Evolutionary conservation across 2,888 invertebrate genomes (phyloP), one percentile per base, ranked within the genome.

Genomic region (Lasioglossum calceatum): DNA sequence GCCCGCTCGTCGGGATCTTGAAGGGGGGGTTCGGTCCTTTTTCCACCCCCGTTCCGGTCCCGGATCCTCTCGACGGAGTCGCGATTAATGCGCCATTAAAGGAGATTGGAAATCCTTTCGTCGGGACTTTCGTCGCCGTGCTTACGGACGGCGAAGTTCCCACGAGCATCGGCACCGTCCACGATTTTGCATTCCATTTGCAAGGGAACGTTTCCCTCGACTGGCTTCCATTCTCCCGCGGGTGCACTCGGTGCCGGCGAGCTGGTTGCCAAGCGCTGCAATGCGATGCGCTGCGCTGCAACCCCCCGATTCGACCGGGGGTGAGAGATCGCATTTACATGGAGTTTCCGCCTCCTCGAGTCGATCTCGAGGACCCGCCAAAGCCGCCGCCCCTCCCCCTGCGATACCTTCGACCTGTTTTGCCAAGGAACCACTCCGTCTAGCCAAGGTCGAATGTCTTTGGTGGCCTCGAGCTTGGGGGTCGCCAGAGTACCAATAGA

Each of bases 31-130:
- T 70, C 64, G 64, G 54, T 42, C 70, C 79, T n/a, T 70, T 74
- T 76, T 70, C 82, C 47, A 64, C 76, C 27, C 77, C 77, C 47
- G n/a, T 23, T 47, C 27, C 58, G 70, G 36, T 39, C 14, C 73
- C 50, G 70, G 81, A 70, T 77, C 47, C 81, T 85, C 79, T 81
- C 77, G 82, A 76, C 81, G 86, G 88, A 92, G 89, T 90, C 86
- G 87, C 91, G 92, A 92, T 93, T 92, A 90, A 90, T 90, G 90
- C 84, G 85, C 90, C 88, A 90, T 90, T 90, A 90, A 92, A 89
- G 90, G 89, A 90, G 92, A 92, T 91, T 91, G 91, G 90, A 90
- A 92, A 91, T 90, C 91, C 90, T 90, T 89, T 90, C 91, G 88
- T 84, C 91, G 88, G 84, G 86, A 90, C 90, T 90, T 89, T 90